These are phyloP conservation scores for Parotia lawesii DNA, from an alignment of 2,113 vertebrate species.

Conservation along the genomic window DNA sequence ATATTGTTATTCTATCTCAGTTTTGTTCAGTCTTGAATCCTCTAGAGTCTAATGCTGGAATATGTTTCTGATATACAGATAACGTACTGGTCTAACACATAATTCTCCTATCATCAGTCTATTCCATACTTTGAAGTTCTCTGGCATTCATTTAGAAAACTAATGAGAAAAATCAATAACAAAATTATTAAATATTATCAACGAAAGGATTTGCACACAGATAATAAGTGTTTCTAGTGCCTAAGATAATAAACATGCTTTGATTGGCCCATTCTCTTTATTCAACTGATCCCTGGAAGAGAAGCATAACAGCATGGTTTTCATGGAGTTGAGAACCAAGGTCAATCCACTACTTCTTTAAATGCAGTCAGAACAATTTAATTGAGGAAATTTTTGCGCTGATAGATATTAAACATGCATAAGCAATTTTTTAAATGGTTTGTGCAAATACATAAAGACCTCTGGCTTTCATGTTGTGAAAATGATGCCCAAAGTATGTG, in stretches of 20 bases:
- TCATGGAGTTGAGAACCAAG: neutral
- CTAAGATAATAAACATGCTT: neutral
- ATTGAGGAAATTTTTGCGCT: neutral
- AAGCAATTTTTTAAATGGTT: neutral
- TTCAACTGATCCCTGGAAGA: neutral
- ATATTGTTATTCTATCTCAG: neutral
- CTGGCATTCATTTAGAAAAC: neutral
- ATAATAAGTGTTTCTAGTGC: neutral
- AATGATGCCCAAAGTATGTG: neutral
- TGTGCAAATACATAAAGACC: neutral
- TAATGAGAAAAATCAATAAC: neutral
- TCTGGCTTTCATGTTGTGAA: neutral
- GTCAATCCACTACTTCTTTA: neutral
- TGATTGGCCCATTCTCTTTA: neutral
- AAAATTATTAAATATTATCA: neutral
- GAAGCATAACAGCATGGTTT: neutral
- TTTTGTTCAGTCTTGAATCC: neutral
- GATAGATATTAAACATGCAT: neutral
- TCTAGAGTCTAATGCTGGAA: neutral
- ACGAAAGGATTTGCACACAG: neutral
- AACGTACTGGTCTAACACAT: neutral
- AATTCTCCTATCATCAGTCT: neutral
- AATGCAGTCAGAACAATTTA: neutral
- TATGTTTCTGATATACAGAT: neutral
- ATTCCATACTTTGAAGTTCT: neutral